phyloP scores from a whole-genome alignment of 1,140 invertebrate genomes.

The Dermatophagoides farinae region DNA sequence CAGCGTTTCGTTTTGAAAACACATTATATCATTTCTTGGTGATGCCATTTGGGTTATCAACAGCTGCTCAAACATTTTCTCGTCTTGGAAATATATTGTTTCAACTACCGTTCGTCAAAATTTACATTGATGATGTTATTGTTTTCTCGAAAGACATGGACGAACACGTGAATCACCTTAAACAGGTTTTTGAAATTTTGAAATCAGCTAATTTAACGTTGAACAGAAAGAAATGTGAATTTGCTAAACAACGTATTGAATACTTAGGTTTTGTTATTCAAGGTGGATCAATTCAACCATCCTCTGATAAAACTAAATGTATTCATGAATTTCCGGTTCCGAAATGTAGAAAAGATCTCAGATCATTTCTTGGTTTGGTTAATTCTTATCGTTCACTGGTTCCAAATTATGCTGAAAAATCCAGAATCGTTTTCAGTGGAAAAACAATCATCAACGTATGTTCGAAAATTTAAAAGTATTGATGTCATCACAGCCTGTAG shows the following conservation, averaged over 20 bases:
- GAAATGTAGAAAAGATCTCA: too few relatives aligned
- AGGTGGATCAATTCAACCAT: too few relatives aligned
- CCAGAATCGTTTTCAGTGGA: too few relatives aligned
- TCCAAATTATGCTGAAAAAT: too few relatives aligned
- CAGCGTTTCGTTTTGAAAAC: slow-evolving; percentile 18
- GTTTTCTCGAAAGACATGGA: neutral
- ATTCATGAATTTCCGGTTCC: too few relatives aligned
- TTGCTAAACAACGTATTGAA: neutral
- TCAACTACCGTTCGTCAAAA: neutral
- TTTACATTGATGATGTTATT: neutral
- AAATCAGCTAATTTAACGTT: neutral
- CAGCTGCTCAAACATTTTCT: slow-evolving; percentile 10
- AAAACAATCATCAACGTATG: too few relatives aligned
- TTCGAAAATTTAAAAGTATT: too few relatives aligned
- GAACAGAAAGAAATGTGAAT: neutral
- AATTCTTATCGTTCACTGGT: too few relatives aligned
- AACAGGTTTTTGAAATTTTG: neutral
- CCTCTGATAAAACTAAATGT: too few relatives aligned
- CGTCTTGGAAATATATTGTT: slow-evolving; percentile 6
- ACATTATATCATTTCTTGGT: slow-evolving; percentile 10
- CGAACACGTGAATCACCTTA: neutral
- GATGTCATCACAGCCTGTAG: too few relatives aligned
- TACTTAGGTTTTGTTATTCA: too few relatives aligned
- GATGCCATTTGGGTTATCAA: slow-evolving; percentile 12
- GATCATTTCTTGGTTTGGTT: too few relatives aligned